Percentiles rank a stretch among this genome's conserved stretches.
Evolutionary conservation across 2,797 vertebrate genomes (phyloP).

Genomic region (Limosa lapponica): DNA sequence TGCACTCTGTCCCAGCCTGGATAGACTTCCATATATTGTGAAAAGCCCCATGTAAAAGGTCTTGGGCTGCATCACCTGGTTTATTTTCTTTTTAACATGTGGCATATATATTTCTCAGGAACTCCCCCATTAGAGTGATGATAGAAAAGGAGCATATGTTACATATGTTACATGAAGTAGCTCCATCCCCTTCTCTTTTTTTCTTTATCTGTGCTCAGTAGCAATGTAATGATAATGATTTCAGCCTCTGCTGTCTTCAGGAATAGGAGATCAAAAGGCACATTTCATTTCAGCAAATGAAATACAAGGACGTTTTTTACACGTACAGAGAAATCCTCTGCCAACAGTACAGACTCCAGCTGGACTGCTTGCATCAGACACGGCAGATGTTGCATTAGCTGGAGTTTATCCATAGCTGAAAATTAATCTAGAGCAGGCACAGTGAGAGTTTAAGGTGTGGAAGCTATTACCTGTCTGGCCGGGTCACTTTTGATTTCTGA

Average conservation of each 20-base stretch:
- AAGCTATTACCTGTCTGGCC: not conserved
- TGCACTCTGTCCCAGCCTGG: not conserved
- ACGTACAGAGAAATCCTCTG: not conserved
- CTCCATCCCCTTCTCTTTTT: not conserved
- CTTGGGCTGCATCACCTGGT: not conserved
- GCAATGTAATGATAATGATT: not conserved
- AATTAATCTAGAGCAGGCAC: not conserved
- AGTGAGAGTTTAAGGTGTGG: not conserved
- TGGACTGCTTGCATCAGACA: not conserved
- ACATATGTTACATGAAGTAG: not conserved
- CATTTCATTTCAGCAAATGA: not conserved
- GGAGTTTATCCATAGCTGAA: not conserved
- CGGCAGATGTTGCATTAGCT: not conserved
- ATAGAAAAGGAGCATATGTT: not conserved
- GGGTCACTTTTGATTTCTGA: not conserved
- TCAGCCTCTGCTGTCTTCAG: not conserved
- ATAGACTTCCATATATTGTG: fast-evolving
- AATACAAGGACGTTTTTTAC: not conserved
- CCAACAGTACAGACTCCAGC: not conserved
- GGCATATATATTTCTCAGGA: not conserved
- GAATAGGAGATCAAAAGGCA: not conserved
- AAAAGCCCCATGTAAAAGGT: not conserved
- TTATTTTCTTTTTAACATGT: not conserved
- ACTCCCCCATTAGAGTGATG: not conserved
- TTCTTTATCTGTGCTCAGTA: not conserved